Evolutionary conservation across 2,797 vertebrate genomes (phyloP), one percentile per base, ranked within the genome.

Genomic region (Gymnoscopelus microlampas): DNA sequence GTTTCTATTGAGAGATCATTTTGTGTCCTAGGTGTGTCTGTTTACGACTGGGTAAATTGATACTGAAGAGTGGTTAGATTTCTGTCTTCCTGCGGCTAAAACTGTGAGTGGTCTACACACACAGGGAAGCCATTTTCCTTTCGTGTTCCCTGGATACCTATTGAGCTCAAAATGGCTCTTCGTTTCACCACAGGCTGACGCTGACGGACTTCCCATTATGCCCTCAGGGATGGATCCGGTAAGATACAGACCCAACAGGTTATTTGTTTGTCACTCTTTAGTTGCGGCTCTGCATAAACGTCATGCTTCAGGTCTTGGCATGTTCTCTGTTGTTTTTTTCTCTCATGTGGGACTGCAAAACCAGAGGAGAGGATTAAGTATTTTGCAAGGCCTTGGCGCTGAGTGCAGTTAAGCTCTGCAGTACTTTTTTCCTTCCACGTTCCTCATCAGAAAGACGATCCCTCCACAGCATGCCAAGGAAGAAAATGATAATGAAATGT

Each of bases 241-340:
- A 62, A 71, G 44, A 49, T 49, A 79, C 79, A 87, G 68, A 86
- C 81, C 86, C 4, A 87, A 87, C 91, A 88, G 90, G 90, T 92
- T 91, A 72, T 88, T 80, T 89, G 71, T 69, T 74, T 77, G 58
- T 78, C 54, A 54, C 53, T 56, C 65, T 67, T 44, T 39, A 2
- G 39, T 10, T 44, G 5, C n/a, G 76, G 35, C 39, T 49, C 50
- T 60, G 61, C 53, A 61, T 62, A 58, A 80, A 71, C 55, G 58
- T 29, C 71, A 49, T 8, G 24, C 54, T 62, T 66, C 85, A 26
- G 73, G 83, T 74, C 55, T 26, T 76, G 59, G 80, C 90, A 72
- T 60, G 87, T 72, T 39, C 70, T 13, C 14, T 19, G 55, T 80
- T 89, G 82, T 92, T 90, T 87, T 85, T 82, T 90, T 87, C 84